Percentiles rank a stretch among this genome's conserved stretches.
These are phyloP conservation scores for Watersipora subatra DNA, from an alignment of 1,140 invertebrate genomes.

Conservation along the genomic window DNA sequence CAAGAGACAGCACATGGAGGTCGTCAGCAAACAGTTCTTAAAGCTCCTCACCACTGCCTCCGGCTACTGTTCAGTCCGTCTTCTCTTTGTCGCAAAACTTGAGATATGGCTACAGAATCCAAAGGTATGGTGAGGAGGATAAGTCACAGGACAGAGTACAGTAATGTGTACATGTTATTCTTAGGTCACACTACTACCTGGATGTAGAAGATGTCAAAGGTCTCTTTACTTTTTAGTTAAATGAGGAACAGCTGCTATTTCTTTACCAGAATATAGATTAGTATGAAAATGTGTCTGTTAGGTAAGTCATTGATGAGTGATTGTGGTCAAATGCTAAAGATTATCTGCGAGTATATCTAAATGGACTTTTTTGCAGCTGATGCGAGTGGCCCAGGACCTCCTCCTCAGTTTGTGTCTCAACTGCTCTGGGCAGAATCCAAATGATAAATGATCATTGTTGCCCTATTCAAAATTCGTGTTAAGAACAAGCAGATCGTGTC, in stretches of 20 bases:
- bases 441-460: constrained; percentile 79
- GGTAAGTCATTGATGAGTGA: neutral
- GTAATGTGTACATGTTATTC: no score
- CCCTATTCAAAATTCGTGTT: constrained; percentile 73
- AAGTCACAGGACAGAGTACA: no score
- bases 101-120: constrained; percentile 92
- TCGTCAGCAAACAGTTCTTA: constrained; percentile 73
- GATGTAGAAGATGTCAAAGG: no score
- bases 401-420: constrained; percentile 81
- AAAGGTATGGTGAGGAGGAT: constrained; percentile 45
- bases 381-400: constrained; percentile 80
- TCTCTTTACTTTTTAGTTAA: no score
- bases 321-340: no score
- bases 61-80: constrained; percentile 70
- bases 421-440: constrained; percentile 58
- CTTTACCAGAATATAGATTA: no score
- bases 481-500: constrained; percentile 85
- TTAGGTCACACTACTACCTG: no score
- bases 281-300: no score
- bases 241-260: no score
- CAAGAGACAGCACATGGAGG: constrained; percentile 66
- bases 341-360: no score
- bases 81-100: constrained; percentile 63
- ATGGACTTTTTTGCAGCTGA: constrained; percentile 48
- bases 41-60: constrained; percentile 67